A percentile compares a stretch with the other conserved stretches of the same genome.
Conservation (phyloP, 2,797 vertebrate species). For the Notolabrus celidotus region DNA sequence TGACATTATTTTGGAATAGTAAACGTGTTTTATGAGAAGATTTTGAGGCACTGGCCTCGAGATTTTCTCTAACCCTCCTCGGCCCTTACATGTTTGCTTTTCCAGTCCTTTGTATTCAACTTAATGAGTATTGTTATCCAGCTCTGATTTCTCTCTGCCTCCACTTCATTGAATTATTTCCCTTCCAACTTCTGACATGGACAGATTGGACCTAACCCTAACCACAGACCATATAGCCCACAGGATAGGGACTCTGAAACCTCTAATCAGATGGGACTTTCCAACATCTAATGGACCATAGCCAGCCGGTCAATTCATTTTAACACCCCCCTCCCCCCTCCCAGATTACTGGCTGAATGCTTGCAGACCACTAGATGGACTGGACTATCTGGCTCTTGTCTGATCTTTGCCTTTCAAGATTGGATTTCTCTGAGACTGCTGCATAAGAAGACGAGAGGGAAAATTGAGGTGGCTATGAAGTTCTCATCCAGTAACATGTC, state of each 20-base stretch:
- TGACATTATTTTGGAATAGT: background rate
- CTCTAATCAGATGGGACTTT: background rate
- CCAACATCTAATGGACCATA: background rate
- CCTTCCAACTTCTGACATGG: background rate
- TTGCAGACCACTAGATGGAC: background rate
- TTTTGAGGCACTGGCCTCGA: background rate
- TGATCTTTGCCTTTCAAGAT: background rate
- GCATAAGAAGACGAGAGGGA: background rate
- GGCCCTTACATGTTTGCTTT: background rate
- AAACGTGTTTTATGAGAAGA: background rate
- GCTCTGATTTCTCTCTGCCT: background rate
- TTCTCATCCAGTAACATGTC: background rate
- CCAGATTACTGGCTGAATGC: background rate
- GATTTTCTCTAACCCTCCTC: background rate
- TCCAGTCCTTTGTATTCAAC: background rate
- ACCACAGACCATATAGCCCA: background rate
- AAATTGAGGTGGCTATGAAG: background rate
- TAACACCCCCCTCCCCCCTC: background rate
- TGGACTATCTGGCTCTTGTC: background rate
- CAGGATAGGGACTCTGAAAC: background rate
- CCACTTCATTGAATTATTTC: background rate
- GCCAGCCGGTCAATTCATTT: background rate
- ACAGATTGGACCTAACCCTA: background rate
- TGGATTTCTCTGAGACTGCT: background rate
- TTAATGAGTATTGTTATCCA: background rate